Percentiles rank a stretch among this genome's conserved stretches.
These are phyloP conservation scores for Cervus canadensis DNA, from an alignment of 2,113 vertebrate species.

Conservation along the genomic window DNA sequence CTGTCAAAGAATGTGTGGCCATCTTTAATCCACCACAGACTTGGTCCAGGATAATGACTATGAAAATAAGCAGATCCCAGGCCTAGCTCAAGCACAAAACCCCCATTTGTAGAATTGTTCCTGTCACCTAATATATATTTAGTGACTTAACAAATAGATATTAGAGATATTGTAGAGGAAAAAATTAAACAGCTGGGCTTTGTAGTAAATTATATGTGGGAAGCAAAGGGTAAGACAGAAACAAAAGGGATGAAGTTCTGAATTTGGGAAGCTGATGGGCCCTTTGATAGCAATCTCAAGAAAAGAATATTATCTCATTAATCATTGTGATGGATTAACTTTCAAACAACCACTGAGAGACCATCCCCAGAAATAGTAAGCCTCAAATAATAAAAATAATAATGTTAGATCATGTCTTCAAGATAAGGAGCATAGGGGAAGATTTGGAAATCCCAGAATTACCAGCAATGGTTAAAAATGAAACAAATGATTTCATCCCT, in stretches of 20 bases:
- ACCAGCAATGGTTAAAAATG: constrained; percentile 36
- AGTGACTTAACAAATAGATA: not conserved
- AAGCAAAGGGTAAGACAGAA: constrained; percentile 6
- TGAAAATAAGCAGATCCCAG: not conserved
- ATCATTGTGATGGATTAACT: not conserved
- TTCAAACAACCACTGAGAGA: constrained; percentile 4
- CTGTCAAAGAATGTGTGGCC: not conserved
- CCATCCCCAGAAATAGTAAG: not conserved
- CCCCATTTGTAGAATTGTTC: not conserved
- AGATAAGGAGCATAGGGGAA: not conserved
- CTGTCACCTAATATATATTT: not conserved
- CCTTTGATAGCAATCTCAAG: not conserved
- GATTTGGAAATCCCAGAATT: constrained; percentile 27
- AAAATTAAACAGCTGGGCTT: not conserved
- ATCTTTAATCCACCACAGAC: not conserved
- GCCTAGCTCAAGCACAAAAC: not conserved
- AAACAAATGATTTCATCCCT: not conserved
- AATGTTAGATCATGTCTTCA: not conserved
- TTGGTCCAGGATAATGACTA: not conserved
- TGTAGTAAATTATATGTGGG: not conserved
- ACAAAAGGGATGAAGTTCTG: not conserved
- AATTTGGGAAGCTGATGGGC: not conserved
- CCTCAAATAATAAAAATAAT: not conserved
- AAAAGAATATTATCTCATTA: not conserved
- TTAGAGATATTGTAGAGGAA: not conserved